Conservation (phyloP, 2,113 vertebrate genomes). For the Pyxicephalus adspersus region DNA sequence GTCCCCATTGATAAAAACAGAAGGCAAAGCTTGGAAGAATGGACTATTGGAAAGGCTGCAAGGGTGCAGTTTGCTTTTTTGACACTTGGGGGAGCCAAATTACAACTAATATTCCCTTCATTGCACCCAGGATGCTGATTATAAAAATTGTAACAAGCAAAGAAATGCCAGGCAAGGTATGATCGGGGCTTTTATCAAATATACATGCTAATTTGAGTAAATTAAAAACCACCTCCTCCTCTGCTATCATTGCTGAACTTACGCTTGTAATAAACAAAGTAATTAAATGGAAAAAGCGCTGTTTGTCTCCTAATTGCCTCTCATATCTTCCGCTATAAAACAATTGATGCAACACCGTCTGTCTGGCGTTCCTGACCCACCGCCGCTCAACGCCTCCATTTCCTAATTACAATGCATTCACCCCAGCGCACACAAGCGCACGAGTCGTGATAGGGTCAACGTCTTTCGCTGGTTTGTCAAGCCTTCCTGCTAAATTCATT, state of each 20-base stretch:
- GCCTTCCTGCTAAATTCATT: constrained; percentile 2
- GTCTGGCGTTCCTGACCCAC: background rate
- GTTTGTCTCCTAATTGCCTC: background rate
- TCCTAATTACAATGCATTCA: background rate
- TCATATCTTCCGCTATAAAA: background rate
- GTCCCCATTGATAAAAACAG: no score
- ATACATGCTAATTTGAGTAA: constrained; percentile 9
- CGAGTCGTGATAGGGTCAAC: background rate
- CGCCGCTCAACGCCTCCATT: background rate
- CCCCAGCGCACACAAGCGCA: background rate
- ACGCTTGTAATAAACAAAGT: background rate
- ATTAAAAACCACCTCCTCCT: background rate
- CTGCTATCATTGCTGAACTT: background rate
- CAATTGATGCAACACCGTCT: background rate
- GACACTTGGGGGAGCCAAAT: no score
- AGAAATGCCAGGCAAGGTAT: no score
- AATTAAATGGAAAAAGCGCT: background rate
- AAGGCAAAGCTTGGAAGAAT: no score
- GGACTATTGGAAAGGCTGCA: no score
- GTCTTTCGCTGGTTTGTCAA: background rate
- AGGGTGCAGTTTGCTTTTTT: no score
- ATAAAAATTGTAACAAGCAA: no score
- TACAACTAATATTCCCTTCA: no score
- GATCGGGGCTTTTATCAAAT: background rate
- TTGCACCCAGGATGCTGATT: no score